A percentile compares a stretch with the other conserved stretches of the same genome.
phyloP scores from a whole-genome alignment of 2,888 invertebrate genomes.

The Syrista parreyssii region DNA sequence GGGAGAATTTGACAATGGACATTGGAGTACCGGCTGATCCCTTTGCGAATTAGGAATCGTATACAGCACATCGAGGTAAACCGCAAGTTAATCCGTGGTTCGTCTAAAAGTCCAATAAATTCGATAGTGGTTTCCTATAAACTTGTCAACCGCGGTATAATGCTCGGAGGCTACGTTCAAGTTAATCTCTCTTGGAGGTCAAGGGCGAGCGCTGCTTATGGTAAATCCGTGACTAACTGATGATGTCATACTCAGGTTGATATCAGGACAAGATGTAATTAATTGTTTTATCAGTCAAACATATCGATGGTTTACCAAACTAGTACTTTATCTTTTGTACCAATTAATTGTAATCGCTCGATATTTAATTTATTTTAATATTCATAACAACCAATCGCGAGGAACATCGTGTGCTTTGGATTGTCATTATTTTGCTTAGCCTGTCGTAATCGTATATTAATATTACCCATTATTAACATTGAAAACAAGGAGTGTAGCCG shows the following conservation, averaged over 20 bases:
- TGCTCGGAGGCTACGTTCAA: neutral
- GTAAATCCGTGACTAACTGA: neutral
- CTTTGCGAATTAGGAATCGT: neutral
- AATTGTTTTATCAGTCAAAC: neutral
- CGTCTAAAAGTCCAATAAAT: neutral
- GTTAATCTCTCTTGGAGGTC: neutral
- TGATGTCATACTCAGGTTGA: neutral
- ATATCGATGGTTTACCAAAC: neutral
- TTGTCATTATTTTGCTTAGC: neutral
- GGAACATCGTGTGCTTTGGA: neutral
- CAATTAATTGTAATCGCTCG: too few species aligned
- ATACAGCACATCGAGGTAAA: neutral
- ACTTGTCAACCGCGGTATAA: neutral
- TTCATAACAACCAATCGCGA: neutral
- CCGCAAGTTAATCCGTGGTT: conserved; percentile 1
- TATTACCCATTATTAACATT: neutral
- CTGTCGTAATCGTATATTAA: neutral
- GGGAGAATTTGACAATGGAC: neutral
- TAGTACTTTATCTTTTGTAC: neutral
- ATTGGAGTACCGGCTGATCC: neutral
- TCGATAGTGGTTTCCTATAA: neutral
- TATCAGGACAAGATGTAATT: neutral
- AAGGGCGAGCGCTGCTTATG: neutral
- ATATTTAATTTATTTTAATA: too few species aligned
- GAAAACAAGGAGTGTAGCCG: neutral